phyloP scores from a whole-genome alignment of 1,140 invertebrate species.

The Eriosoma lanigerum region DNA sequence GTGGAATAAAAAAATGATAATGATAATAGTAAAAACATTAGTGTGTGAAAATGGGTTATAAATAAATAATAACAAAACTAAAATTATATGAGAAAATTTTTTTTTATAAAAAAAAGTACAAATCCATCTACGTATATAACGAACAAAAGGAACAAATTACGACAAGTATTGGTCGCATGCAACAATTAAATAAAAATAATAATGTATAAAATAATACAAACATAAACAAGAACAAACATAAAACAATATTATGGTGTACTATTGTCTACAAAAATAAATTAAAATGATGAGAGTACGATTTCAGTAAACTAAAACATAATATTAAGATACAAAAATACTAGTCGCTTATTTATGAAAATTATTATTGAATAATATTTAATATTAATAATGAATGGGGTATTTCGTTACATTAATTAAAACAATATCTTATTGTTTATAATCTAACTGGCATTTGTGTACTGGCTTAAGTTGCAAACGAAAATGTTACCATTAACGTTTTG shows the following conservation, averaged over 20 bases:
- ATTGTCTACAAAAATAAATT: conserved; percentile 50
- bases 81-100: conserved; percentile 2
- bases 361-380: not conserved
- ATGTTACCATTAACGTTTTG: too few relatives aligned
- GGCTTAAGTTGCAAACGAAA: too few relatives aligned
- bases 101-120: conserved; percentile 22
- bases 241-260: conserved; percentile 41
- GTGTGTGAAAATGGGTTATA: conserved; percentile 50
- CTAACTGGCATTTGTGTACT: conserved; percentile 9
- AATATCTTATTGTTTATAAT: too few relatives aligned
- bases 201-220: conserved; percentile 47
- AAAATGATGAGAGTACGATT: conserved; percentile 38
- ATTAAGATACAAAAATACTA: conserved; percentile 14
- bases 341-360: too few relatives aligned
- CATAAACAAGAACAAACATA: conserved; percentile 49
- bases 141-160: conserved; percentile 40
- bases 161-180: conserved; percentile 28
- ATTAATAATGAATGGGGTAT: too few relatives aligned
- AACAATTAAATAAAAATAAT: conserved; percentile 50
- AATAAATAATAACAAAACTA: conserved; percentile 49
- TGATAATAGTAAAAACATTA: conserved; percentile 48
- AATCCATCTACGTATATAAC: conserved; percentile 35
- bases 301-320: conserved; percentile 31
- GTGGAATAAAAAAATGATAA: conserved; percentile 44
- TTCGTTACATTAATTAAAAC: too few relatives aligned